Evolutionary conservation across 2,888 invertebrate species (phyloP), one percentile per base, ranked within the genome.

Genomic region (Lasioglossum morio): DNA sequence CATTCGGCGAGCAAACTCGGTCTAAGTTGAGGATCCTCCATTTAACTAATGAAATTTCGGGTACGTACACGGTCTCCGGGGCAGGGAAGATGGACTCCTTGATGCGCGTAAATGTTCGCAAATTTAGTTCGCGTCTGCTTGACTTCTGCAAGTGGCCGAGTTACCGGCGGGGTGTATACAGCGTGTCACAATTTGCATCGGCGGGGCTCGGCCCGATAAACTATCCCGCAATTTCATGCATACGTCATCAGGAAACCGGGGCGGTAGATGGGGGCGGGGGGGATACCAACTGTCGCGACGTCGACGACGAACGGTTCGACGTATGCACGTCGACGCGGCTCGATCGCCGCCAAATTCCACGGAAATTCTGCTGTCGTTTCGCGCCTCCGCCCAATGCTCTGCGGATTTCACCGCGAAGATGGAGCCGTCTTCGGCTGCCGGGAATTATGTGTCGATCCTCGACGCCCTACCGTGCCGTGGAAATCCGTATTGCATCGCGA

Each of bases 141-240:
- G 80, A 72, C 72, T 76, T 37, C 30, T 40, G 85, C 75, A 77
- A 76, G 78, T 72, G 86, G 72, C 43, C 79, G 79, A 79, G 77
- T 82, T 78, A 66, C 66, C 16, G 60, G 60, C 27, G 57, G 60
- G 75, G 48, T 48, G 66, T 70, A 37, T 60, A 34, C 43, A 69
- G 60, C 40, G 43, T 75, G 87, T 82, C 77, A 77, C 81, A 83
- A 87, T 89, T 86, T 79, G 79, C 83, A 88, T 83, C 85, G 81
- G 73, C 79, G 81, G 30, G 16, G n/a, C 34, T 70, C 16, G 78
- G 74, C 27, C 73, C 81, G 82, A 88, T 88, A 91, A 89, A 90
- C 90, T 86, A 86, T 75, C 82, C 88, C 46, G 88, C 90, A 89
- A 91, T 92, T 92, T 92, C 91, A 90, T 92, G 88, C 90, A 89